These are phyloP conservation scores for Parazoanthus swiftii DNA, from an alignment of 92 coral and sea anemone species.

Conservation along the genomic window DNA sequence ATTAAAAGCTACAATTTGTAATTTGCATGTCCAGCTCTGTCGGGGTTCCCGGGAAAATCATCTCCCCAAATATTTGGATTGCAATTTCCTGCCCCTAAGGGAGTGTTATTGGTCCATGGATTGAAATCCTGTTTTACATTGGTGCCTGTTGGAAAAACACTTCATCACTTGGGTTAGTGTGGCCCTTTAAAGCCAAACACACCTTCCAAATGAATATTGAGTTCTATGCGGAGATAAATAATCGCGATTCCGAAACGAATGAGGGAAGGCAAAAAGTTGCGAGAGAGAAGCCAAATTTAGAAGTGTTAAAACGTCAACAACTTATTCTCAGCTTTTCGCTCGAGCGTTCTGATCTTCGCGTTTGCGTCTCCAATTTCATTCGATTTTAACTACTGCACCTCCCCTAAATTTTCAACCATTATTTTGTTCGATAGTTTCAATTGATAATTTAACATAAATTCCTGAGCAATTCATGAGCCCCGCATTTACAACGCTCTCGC, in stretches of 20 bases:
- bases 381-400: neutral
- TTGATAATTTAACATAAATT: neutral
- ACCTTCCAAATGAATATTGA: neutral
- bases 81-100: neutral
- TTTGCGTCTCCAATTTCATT: slow-evolving; percentile 30
- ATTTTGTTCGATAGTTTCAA: neutral
- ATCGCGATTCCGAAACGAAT: neutral
- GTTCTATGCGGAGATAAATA: neutral
- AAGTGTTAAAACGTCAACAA: slow-evolving; percentile 4
- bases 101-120: neutral
- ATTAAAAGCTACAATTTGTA: neutral
- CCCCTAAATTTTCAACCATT: slow-evolving; percentile 4
- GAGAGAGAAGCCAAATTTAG: neutral
- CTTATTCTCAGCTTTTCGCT: neutral
- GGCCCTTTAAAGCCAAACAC: neutral
- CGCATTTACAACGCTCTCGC: neutral
- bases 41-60: slow-evolving; percentile 9
- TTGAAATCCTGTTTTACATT: neutral
- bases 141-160: neutral
- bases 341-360: neutral
- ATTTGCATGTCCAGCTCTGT: neutral
- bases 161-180: neutral
- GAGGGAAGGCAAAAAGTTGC: neutral
- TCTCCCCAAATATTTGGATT: slow-evolving; percentile 29
- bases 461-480: neutral